Percentiles rank a stretch among this genome's conserved stretches.
phyloP scores from a whole-genome alignment of 2,113 vertebrate genomes.

The Sylvietta virens region DNA sequence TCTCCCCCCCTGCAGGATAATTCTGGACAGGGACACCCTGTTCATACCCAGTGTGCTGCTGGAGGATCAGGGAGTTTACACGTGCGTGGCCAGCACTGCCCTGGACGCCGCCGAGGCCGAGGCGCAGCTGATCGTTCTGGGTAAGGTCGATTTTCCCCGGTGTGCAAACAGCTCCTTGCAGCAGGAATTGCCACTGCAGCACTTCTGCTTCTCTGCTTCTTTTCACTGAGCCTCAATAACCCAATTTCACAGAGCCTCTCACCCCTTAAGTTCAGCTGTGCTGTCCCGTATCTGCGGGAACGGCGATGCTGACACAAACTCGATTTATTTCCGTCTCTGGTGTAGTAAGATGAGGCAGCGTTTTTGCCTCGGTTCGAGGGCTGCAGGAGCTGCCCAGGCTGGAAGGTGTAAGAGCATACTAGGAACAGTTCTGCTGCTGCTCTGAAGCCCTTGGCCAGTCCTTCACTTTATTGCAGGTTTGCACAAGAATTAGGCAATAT shows the following conservation, averaged over 20 bases:
- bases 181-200: neutral
- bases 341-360: neutral
- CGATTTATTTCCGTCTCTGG: neutral
- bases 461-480: neutral
- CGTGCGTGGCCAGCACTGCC: conserved; percentile 79
- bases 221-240: neutral
- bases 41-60: conserved; percentile 82
- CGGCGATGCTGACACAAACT: neutral
- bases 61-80: conserved; percentile 83
- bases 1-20: conserved; percentile 27
- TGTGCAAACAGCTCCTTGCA: neutral
- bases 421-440: neutral
- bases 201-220: neutral
- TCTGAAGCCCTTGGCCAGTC: neutral
- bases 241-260: neutral
- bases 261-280: neutral
- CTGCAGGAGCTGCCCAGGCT: neutral
- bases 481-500: accelerated
- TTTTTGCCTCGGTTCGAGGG: neutral
- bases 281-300: neutral
- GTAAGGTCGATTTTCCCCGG: conserved; percentile 62
- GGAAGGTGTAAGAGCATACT: neutral
- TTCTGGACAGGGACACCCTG: conserved; percentile 79
- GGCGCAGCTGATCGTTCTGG: conserved; percentile 78
- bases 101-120: conserved; percentile 74